Evolutionary conservation across 2,113 vertebrate genomes (phyloP), one percentile per base, ranked within the genome.

Genomic region (Motacilla tschutschensis): DNA sequence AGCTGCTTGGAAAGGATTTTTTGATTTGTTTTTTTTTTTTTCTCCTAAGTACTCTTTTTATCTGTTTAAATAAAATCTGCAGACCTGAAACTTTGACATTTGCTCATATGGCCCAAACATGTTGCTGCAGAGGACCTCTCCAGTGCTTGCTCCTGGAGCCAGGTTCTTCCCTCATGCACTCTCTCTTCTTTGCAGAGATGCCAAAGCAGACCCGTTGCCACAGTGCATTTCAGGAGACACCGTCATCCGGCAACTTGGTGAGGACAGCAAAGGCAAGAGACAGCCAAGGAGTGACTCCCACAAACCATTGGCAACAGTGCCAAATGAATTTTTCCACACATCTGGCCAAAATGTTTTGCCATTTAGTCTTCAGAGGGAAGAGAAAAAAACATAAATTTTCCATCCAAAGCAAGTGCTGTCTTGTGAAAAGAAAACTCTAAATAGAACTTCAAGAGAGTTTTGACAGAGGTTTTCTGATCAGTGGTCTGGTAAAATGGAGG

Each of bases 201-300:
- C 73, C 80, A 77, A 21, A 66, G 64, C 55, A 89, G 54, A 76
- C 64, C 5, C 0, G 4, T 58, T 88, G 67, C 54, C 62, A 72
- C 46, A 31, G 22, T 43, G 48, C 57, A 17, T 71, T 85, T 87
- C 9, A 8, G 76, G 60, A 90, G 55, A 59, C 48, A 36, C 6
- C 1, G 0, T 86, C 87, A 87, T 70, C 48, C 0, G 0, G 6
- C 36, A 12, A 43, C 36, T 51, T 70, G 67, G 55, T 88, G 79
- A 88, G 78, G 81, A 73, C 31, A 76, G 78, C 41, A 69, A 53
- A 67, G 66, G 38, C 2, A 6, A 33, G 54, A 88, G 53, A 63
- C 71, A 84, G 81, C 59, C 92, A 84, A 84, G 44, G 9, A 65
- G n/a, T 33, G 40, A 88, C 72, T 94, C 64, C 81, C 65, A 90